Base-by-base conservation (phyloP, 2,113 vertebrate genomes). In the Sphyrna mokarran region DNA sequence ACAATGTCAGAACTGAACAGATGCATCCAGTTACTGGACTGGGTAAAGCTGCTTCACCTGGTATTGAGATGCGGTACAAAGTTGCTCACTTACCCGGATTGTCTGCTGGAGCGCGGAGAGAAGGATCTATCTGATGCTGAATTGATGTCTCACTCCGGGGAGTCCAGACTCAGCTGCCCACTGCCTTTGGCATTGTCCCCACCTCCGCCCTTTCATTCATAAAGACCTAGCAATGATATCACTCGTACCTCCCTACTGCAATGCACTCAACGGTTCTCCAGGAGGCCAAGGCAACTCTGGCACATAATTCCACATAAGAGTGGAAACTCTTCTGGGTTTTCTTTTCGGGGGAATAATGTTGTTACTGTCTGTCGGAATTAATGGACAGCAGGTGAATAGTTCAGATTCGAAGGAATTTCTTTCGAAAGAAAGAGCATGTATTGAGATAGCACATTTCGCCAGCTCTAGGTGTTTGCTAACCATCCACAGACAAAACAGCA, bases 201-300 rank as follows among this genome's bases (percentile, higher is more conserved):
- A 29, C 13, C 54, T 14, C 54, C 10, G 23, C 26, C 58, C 54
- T 33, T 61, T 90, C 87, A 33, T 18, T 90, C 87, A 33, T 18
- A 13, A 61, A n/a, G 9, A 87, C 54, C 26, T 5, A 18, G 0
- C 54, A 33, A 16, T 68, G 18, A 40, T 9, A 16, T 4, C 20
- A n/a, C 91, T 69, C 18, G 13, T 26, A 22, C 37, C 37, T 40
- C 61, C 91, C 11, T 29, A 16, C 9, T 90, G 48, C 43, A 48
- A 48, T 13, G 20, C 9, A 63, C 37, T 43, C 63, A 5, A 69
- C 69, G 91, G 91, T 69, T 94, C 91, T 10, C 22, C n/a, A 94
- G 91, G 91, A 69, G 63, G 10, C 91, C 91, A 37, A 69, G 91
- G 91, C 63, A 40, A 8, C 91, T 40, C 91, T 69, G 91, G 91